phyloP scores from a whole-genome alignment of 1,140 invertebrate genomes.

The Lepidostoma basale region DNA sequence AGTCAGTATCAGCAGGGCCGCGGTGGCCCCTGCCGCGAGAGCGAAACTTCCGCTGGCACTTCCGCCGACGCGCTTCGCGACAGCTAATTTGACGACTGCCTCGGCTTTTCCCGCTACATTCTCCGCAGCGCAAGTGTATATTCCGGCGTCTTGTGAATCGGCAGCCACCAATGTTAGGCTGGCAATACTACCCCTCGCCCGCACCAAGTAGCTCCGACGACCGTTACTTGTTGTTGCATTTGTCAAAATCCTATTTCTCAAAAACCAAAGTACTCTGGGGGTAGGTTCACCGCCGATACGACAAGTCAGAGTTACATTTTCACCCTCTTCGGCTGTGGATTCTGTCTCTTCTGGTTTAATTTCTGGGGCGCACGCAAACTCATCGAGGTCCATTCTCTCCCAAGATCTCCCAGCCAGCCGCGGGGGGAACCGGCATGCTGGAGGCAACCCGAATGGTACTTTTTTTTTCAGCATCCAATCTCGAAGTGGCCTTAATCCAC shows the following conservation, averaged over 20 bases:
- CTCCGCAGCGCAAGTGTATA: constrained; percentile 76
- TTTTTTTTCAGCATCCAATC: constrained; percentile 81
- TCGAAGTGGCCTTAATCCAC: constrained; percentile 71
- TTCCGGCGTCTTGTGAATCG: constrained; percentile 72
- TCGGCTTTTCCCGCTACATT: constrained; percentile 77
- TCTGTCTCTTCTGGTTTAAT: constrained; percentile 63
- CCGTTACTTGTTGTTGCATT: constrained; percentile 59
- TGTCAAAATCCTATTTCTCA: constrained; percentile 59
- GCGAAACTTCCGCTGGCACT: constrained; percentile 64
- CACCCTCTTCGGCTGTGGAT: constrained; percentile 68
- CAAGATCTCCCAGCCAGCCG: constrained; percentile 69
- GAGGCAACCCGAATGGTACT: constrained; percentile 72
- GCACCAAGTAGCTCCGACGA: constrained; percentile 55
- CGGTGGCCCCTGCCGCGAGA: constrained; percentile 60
- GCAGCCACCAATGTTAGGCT: constrained; percentile 74
- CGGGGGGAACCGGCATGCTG: constrained; percentile 68
- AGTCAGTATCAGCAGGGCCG: constrained; percentile 53
- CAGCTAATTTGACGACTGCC: constrained; percentile 71
- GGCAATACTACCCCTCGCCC: constrained; percentile 61
- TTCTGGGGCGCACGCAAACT: constrained; percentile 79
- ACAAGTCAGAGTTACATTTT: constrained; percentile 77
- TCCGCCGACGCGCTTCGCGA: constrained; percentile 65
- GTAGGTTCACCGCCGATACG: constrained; percentile 71
- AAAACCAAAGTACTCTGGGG: constrained; percentile 55
- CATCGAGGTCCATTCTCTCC: constrained; percentile 76